These are phyloP conservation scores for Scrobipalpa atriplicella DNA, from an alignment of 2,888 invertebrate species.

Conservation along the genomic window DNA sequence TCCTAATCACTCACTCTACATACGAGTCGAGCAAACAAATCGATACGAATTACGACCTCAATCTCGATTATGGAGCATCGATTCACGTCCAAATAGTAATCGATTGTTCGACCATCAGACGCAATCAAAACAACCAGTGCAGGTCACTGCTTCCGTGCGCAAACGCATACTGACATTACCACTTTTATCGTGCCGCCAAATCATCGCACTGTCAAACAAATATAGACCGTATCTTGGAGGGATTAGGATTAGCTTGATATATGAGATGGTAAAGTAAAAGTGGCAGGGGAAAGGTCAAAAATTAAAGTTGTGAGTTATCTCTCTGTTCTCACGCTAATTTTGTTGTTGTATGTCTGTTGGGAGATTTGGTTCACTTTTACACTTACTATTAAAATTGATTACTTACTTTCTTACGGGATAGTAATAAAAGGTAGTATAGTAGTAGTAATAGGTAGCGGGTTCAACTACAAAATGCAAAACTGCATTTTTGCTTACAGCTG, in stretches of 20 bases:
- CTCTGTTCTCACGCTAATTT: conserved; percentile 23
- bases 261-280: conserved; percentile 7
- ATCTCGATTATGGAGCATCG: conserved; percentile 52
- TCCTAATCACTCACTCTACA: conserved; percentile 15
- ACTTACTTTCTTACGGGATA: background rate
- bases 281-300: conserved; percentile 25
- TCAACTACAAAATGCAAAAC: too few relatives aligned
- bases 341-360: background rate
- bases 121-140: conserved; percentile 77
- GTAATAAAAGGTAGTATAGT: too few relatives aligned
- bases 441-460: too few relatives aligned
- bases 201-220: background rate
- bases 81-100: conserved; percentile 75
- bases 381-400: background rate
- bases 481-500: too few relatives aligned
- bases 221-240: background rate
- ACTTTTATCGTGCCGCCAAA: conserved; percentile 43
- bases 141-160: conserved; percentile 78
- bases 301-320: conserved; percentile 26
- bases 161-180: conserved; percentile 73
- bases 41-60: conserved; percentile 16
- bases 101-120: conserved; percentile 78
- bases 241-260: background rate
- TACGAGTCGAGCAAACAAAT: background rate
- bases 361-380: conserved; percentile 7